Evolutionary conservation across 2,113 vertebrate genomes (phyloP), one percentile per base, ranked within the genome.

Genomic region (Callipepla californica): DNA sequence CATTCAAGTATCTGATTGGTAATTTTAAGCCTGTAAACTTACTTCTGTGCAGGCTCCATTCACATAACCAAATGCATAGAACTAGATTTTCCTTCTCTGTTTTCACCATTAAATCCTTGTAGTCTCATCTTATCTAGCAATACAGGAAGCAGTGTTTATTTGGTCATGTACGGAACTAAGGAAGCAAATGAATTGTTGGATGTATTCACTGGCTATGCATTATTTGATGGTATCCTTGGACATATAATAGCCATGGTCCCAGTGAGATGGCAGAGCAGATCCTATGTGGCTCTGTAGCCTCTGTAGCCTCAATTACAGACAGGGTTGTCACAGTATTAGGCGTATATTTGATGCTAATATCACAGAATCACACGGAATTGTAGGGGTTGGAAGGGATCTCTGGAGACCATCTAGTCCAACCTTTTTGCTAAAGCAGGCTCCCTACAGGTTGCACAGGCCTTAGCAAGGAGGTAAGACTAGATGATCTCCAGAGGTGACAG

Each of bases 241-340:
- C 15, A 26, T 53, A 17, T 28, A 53, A 32, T 45, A 78, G n/a
- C 7, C 23, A 40, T 0, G 0, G 26, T 40, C 48, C 38, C 59
- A 26, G n/a, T 13, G 13, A 55, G 2, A 3, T 7, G 20, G 4
- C 23, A 22, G 1, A 45, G 50, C 21, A 58, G 16, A 30, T n/a
- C 11, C 28, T 32, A 3, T 3, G 12, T 28, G 40, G 30, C 40
- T 80, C 45, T 74, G 20, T 44, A 65, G 34, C 3, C 40, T 80
- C 45, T 74, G 20, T 38, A 65, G 34, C 4, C 13, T 3, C 48
- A n/a, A 4, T 8, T 48, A 32, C 22, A 75, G 48, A 0, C 53
- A 48, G 4, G 6, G 4, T 3, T 85, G 68, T 53, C 11, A 34
- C 20, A 53, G 10, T 14, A n/a, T 40, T 62, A 80, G 16, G 7